A percentile compares a stretch with the other conserved stretches of the same genome.
These are phyloP conservation scores for Amblyraja radiata DNA, from an alignment of 2,797 vertebrate genomes.

Conservation along the genomic window DNA sequence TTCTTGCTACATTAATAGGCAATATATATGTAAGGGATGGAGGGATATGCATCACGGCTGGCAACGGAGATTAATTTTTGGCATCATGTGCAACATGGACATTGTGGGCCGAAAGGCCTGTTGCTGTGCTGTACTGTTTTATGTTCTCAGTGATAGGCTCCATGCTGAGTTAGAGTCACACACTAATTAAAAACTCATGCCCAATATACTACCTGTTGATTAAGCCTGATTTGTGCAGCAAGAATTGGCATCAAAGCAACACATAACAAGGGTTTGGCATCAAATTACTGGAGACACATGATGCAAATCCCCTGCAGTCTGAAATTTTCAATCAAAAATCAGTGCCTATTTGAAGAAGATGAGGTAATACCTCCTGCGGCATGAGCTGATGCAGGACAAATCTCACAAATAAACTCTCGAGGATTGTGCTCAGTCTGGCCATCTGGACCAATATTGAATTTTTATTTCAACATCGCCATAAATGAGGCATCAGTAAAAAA, in stretches of 20 bases:
- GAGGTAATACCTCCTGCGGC: background rate
- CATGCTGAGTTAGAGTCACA: background rate
- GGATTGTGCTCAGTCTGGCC: background rate
- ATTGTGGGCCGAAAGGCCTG: too few species aligned
- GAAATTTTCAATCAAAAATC: constrained; percentile 3
- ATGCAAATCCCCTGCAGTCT: constrained; percentile 16
- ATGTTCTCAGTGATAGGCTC: background rate
- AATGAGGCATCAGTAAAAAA: background rate
- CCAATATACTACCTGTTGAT: background rate
- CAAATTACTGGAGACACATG: background rate
- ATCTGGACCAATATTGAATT: constrained; percentile 5
- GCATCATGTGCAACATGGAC: too few species aligned
- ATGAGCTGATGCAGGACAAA: background rate
- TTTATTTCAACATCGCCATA: background rate
- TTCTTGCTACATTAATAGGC: too few species aligned
- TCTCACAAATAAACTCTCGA: background rate
- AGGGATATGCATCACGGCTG: too few species aligned
- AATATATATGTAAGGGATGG: too few species aligned
- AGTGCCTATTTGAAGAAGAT: background rate
- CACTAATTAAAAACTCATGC: background rate
- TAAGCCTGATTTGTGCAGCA: background rate
- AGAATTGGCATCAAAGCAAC: background rate
- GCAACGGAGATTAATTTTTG: too few species aligned
- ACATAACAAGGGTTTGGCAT: background rate
- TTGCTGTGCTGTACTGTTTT: too few species aligned